These are phyloP conservation scores for Neoarius graeffei DNA, from an alignment of 2,113 vertebrate genomes.

Conservation along the genomic window DNA sequence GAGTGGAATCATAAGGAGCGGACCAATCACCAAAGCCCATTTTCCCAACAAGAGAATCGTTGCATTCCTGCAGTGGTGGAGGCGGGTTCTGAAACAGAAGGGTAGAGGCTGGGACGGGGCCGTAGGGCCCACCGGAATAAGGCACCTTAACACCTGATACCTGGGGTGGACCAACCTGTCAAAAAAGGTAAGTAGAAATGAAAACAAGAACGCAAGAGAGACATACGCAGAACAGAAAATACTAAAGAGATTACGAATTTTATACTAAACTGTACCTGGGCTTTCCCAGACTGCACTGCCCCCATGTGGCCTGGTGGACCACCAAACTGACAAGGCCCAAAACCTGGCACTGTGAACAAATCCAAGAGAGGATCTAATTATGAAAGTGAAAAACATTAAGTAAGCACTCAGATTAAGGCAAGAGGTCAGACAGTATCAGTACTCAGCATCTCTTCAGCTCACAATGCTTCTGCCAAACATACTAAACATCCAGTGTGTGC, in stretches of 20 bases:
- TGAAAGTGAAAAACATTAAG: neutral
- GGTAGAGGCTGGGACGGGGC: slow-evolving; percentile 72
- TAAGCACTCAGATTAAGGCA: neutral
- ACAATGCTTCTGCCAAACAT: neutral
- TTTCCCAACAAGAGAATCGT: slow-evolving; percentile 75
- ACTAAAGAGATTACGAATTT: neutral
- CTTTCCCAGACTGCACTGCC: slow-evolving; percentile 79
- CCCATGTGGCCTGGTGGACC: slow-evolving; percentile 81
- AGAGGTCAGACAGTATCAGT: neutral
- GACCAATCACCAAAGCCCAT: slow-evolving; percentile 83
- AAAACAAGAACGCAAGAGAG: neutral
- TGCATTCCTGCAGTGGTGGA: slow-evolving; percentile 78
- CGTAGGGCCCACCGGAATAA: slow-evolving; percentile 79
- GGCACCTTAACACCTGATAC: slow-evolving; percentile 81
- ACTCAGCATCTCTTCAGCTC: neutral
- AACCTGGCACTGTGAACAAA: slow-evolving; percentile 75
- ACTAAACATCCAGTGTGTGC: neutral
- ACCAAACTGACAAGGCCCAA: slow-evolving; percentile 81
- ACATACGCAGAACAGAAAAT: neutral
- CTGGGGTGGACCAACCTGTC: slow-evolving; percentile 70
- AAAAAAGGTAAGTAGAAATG: neutral
- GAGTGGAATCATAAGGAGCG: slow-evolving; percentile 79
- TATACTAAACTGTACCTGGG: slow-evolving; percentile 70
- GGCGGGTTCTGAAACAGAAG: slow-evolving; percentile 77
- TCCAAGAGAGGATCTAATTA: neutral